phyloP scores from a whole-genome alignment of 2,888 invertebrate species.

The Pandemis heparana region DNA sequence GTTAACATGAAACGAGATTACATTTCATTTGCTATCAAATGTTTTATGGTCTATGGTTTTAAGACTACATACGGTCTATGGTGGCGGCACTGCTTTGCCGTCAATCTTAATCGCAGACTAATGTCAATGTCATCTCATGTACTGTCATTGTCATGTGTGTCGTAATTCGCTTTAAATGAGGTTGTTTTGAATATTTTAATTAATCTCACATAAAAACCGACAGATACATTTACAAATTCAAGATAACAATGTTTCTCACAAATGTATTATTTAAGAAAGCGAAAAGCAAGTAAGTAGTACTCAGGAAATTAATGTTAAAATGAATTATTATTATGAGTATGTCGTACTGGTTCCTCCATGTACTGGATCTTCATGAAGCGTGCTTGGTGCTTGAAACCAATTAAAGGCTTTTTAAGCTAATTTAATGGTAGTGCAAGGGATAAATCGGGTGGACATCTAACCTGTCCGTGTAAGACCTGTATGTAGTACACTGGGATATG shows the following conservation, averaged over 20 bases:
- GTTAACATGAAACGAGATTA: not conserved
- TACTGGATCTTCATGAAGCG: too few species aligned
- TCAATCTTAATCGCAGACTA: not conserved
- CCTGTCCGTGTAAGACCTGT: too few species aligned
- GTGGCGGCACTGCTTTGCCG: constrained; percentile 11
- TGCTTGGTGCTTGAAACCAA: too few species aligned
- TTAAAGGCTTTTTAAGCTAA: too few species aligned
- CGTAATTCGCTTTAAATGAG: not conserved
- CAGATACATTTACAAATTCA: not conserved
- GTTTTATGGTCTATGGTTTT: constrained; percentile 1
- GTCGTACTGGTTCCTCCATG: too few species aligned
- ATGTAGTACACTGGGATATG: too few species aligned
- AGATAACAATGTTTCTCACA: constrained; percentile 87
- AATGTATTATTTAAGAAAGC: constrained; percentile 89
- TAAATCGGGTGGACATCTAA: too few species aligned
- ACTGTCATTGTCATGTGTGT: constrained; percentile 10
- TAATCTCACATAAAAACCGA: not conserved
- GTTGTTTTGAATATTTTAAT: constrained; percentile 5
- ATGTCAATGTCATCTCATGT: not conserved
- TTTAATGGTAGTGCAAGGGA: too few species aligned
- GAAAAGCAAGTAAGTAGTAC: constrained; percentile 91
- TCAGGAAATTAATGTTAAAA: not conserved
- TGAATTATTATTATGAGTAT: too few species aligned
- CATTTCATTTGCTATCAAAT: not conserved
- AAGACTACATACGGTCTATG: not conserved